Percentiles rank a stretch among this genome's conserved stretches.
phyloP scores from a whole-genome alignment of 2,113 vertebrate genomes.

The Rhea americana region DNA sequence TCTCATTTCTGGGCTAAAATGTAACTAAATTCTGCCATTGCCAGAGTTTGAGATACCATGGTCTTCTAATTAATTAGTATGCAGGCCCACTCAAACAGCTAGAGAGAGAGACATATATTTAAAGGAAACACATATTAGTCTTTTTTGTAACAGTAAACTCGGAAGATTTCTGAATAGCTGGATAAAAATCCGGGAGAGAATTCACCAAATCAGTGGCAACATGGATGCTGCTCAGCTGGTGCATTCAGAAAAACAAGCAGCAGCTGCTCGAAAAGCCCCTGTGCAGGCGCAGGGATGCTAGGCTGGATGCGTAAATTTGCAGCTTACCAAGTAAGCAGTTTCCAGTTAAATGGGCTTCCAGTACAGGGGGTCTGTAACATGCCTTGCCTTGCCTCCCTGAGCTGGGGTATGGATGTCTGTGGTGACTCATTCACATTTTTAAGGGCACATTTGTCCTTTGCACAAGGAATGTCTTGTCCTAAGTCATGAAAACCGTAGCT shows the following conservation, averaged over 20 bases:
- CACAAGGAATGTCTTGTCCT: background rate
- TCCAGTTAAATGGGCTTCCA: background rate
- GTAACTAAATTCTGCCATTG: constrained; percentile 28
- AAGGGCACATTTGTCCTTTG: background rate
- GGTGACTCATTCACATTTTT: background rate
- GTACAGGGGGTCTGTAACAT: fast-evolving
- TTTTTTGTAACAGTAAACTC: background rate
- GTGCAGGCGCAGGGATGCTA: no score
- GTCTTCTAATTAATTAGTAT: background rate
- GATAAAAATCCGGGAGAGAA: background rate
- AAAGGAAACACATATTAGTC: background rate
- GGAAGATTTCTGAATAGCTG: background rate
- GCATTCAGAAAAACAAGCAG: background rate
- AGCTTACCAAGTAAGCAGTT: background rate
- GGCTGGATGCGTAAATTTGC: background rate
- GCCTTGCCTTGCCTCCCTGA: background rate
- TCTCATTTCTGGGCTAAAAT: constrained; percentile 59
- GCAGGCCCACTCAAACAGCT: background rate
- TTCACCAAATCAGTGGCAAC: background rate
- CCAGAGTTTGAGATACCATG: background rate
- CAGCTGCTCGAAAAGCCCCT: background rate
- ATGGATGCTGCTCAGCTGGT: background rate
- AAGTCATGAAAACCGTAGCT: background rate
- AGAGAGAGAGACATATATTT: background rate
- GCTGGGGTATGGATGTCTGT: background rate